Evolutionary conservation across 1,140 invertebrate genomes (phyloP).

Genomic region (Brachionus manjavacas): DNA sequence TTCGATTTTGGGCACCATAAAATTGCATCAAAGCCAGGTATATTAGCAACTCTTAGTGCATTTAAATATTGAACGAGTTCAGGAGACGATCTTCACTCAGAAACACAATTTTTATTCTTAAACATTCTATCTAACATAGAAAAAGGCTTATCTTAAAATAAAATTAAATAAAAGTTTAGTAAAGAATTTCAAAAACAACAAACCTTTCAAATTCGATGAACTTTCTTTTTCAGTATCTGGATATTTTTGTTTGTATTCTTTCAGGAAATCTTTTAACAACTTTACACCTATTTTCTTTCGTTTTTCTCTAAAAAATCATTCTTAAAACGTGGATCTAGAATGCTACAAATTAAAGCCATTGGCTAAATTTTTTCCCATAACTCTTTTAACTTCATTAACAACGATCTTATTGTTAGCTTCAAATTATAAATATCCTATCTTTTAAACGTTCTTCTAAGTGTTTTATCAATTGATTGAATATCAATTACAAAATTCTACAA

Average conservation of each 20-base stretch:
- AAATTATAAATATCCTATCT: background rate
- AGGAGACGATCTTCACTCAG: background rate
- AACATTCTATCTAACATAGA: background rate
- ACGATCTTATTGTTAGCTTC: slow-evolving; percentile 1
- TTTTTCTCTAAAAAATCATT: slow-evolving; percentile 2
- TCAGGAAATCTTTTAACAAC: background rate
- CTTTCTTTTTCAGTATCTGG: background rate
- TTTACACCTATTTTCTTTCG: background rate
- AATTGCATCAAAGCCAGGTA: background rate
- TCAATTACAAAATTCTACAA: background rate
- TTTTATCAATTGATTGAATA: slow-evolving; percentile 10
- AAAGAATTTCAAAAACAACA: background rate
- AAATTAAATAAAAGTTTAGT: background rate
- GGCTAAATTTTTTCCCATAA: background rate
- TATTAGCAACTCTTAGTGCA: background rate
- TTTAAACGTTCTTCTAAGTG: background rate
- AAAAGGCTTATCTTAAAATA: background rate
- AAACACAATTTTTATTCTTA: background rate
- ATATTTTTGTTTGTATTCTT: slow-evolving; percentile 18
- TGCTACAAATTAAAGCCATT: background rate
- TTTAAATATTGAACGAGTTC: slow-evolving; percentile 11
- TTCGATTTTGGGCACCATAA: background rate
- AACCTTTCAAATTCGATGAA: background rate
- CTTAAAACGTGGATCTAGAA: slow-evolving; percentile 2
- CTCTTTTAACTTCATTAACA: slow-evolving; percentile 2